Evolutionary conservation across 2,113 vertebrate species (phyloP), one percentile per base, ranked within the genome.

Genomic region (Eclectus roratus): DNA sequence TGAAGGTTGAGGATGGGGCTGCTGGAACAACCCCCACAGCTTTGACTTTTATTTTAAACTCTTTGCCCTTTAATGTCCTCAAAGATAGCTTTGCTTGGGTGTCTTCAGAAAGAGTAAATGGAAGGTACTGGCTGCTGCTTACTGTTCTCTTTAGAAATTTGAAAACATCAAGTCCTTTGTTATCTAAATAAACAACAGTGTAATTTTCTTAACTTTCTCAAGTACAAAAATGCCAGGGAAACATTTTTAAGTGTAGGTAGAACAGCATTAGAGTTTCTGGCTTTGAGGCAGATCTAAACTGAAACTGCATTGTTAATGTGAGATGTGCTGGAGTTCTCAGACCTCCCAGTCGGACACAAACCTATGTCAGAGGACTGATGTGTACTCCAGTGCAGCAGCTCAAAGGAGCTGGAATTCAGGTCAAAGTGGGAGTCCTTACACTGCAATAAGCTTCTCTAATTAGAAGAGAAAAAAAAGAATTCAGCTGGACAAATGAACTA

Each of bases 401-500:
- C 94, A 80, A 69, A 94, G 73, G 76, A 92, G 46, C 80, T 66
- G 44, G 56, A 81, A 93, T 92, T 89, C 84, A 81, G 89, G 76
- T 86, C 80, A 71, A 52, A 93, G 82, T 68, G 87, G 89, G 96
- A 93, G 96, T 79, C 92, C 96, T 97, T 88, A 79, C 79, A 17
- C 64, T 83, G 46, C 86, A 84, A 20, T 74, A 69, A 80, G 64
- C 70, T 74, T 79, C 92, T 96, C 94, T 97, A 82, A 88, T 97
- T 96, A 97, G 85, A 94, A 88, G 52, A 85, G 89, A 95, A 94
- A 96, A 96, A 94, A 96, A 95, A 87, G 89, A 96, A 96, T 95
- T 96, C 92, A 78, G 94, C 85, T 69, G 96, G 98, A 98, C 97
- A 97, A 94, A 91, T 52, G 94, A 96, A 90, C 88, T 95, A 95